Conservation (phyloP, 2,888 invertebrate species). For the Synanthedon myopaeformis region DNA sequence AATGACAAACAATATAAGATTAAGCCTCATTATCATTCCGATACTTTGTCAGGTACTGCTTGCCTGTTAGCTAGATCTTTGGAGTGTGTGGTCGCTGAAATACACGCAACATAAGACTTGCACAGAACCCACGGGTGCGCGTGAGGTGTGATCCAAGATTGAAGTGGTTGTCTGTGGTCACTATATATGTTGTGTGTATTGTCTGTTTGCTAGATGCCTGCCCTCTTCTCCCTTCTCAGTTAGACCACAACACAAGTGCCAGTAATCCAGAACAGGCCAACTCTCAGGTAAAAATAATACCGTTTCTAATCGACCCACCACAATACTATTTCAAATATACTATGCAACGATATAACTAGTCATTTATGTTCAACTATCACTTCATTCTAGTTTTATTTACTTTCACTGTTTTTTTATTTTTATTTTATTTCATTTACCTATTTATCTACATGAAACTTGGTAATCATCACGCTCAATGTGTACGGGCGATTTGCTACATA, state of each 20-base stretch:
- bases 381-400: constrained; percentile 58
- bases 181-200: constrained; percentile 81
- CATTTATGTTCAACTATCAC: constrained; percentile 60
- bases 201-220: constrained; percentile 96
- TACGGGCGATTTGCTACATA: constrained; percentile 29
- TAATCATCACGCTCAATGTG: constrained; percentile 57
- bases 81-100: no score
- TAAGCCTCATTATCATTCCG: no score
- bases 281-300: constrained; percentile 74
- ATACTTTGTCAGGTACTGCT: no score
- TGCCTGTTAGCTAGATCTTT: neutral
- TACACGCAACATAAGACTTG: constrained; percentile 64
- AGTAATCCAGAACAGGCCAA: constrained; percentile 78
- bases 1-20: no score
- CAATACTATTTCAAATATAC: constrained; percentile 60
- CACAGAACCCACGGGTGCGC: constrained; percentile 47
- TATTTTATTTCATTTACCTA: constrained; percentile 30
- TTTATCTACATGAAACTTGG: constrained; percentile 35
- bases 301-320: constrained; percentile 65
- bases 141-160: constrained; percentile 70
- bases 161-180: constrained; percentile 69
- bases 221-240: constrained; percentile 88
- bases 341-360: constrained; percentile 60
- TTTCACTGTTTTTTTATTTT: constrained; percentile 32
- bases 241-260: constrained; percentile 87